A percentile compares a stretch with the other conserved stretches of the same genome.
Evolutionary conservation across 2,113 vertebrate genomes (phyloP).

Genomic region (Bambusicola thoracicus): DNA sequence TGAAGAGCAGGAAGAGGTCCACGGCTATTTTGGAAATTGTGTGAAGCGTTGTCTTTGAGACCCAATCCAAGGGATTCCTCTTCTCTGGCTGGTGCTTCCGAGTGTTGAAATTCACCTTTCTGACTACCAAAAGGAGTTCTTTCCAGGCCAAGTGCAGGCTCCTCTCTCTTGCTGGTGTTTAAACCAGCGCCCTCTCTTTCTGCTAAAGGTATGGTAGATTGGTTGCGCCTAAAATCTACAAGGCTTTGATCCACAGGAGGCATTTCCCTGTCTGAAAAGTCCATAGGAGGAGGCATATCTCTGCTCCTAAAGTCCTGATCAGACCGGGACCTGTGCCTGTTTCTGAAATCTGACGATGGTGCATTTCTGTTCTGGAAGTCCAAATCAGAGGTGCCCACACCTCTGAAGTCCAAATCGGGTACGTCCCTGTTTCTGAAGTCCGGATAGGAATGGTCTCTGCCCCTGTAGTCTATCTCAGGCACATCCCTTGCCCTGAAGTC

Average conservation of each 20-base stretch:
- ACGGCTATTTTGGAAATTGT: constrained; percentile 75
- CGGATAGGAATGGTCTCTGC: constrained; percentile 83
- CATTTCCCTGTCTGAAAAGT: constrained; percentile 88
- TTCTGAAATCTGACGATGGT: constrained; percentile 82
- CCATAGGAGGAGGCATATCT: constrained; percentile 84
- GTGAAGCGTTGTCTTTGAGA: constrained; percentile 70
- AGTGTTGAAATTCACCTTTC: constrained; percentile 79
- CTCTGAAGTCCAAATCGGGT: constrained; percentile 82
- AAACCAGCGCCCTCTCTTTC: constrained; percentile 78
- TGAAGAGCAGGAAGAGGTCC: constrained; percentile 72
- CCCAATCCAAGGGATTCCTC: constrained; percentile 70
- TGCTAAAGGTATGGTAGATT: constrained; percentile 65
- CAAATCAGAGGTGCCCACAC: constrained; percentile 78
- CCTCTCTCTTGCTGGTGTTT: constrained; percentile 77
- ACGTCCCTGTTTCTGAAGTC: constrained; percentile 89
- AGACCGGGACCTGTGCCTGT: constrained; percentile 83
- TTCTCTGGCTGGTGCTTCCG: constrained; percentile 75
- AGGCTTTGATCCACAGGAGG: constrained; percentile 78
- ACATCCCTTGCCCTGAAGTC: constrained; percentile 86
- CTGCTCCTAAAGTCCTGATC: constrained; percentile 88
- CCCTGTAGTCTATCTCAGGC: constrained; percentile 83
- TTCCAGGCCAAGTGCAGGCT: constrained; percentile 71
- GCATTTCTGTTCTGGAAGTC: constrained; percentile 87
- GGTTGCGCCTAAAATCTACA: constrained; percentile 76
- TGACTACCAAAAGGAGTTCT: constrained; percentile 75